Base-by-base conservation (phyloP, 1,140 invertebrate genomes). In the Leptinotarsa undecemlineata region DNA sequence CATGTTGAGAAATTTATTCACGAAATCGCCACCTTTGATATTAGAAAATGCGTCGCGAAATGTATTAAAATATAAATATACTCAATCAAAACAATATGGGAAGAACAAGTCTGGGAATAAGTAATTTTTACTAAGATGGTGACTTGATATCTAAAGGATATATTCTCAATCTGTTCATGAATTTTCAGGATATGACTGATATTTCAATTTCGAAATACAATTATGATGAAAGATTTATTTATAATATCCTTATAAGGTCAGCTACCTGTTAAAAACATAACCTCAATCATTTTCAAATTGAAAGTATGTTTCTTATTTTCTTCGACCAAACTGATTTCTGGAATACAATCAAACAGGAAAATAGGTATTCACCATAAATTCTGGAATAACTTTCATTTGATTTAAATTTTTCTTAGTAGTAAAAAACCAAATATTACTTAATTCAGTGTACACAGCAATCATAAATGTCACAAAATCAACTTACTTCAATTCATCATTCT, bases 161-260 rank as follows among this genome's bases (percentile, higher is more conserved):
- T 57, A 17, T 14, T 17, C 17, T 57, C 51, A 42, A 11, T 57
- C 3, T n/a, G 51, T 8, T n/a, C 2, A 17, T 17, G 51, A 57
- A 19, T 57, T 57, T 57, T 17, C 1, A 8, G 51, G 4, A n/a
- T 5, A 57, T 57, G 6, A 15, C n/a, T 57, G 15, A 57, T 57
- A 57, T 57, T 57, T 57, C 15, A 57, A 57, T 57, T 17, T 19
- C 4, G 51, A 15, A 14, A 57, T 57, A 19, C 13, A 20, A 23
- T 17, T n/a, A 57, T 57, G 3, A 17, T 42, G 33, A 42, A 42
- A 42, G 15, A 11, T 73, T 74, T 78, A 75, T 78, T 78, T 78
- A 74, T 70, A 74, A 68, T 74, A 57, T 42, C 75, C 77, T 67
- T 73, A 78, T 73, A 78, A 78, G 77, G 77, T 78, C 72, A 76